Percentiles rank a stretch among this genome's conserved stretches.
These are phyloP conservation scores for Gymnocephalus cernua DNA, from an alignment of 2,113 vertebrate genomes.

Conservation along the genomic window DNA sequence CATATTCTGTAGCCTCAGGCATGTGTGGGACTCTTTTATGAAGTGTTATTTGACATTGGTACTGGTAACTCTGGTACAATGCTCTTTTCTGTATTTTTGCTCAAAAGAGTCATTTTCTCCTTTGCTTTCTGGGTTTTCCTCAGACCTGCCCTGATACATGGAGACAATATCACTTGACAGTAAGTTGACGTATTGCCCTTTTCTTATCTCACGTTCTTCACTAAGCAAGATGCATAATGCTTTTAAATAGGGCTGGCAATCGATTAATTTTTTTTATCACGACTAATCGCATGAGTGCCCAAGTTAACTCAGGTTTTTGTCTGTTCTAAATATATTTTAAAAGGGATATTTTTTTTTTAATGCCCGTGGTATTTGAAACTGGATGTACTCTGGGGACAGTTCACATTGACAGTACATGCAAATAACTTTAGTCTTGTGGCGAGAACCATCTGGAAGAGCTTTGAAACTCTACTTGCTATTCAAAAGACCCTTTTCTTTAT, in stretches of 20 bases:
- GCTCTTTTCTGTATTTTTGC: not conserved
- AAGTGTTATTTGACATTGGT: constrained; percentile 22
- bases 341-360: no score
- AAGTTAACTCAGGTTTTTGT: no score
- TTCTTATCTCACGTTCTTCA: not conserved
- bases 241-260: not conserved
- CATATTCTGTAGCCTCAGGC: constrained; percentile 11
- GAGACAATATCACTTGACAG: constrained; percentile 79
- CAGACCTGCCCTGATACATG: constrained; percentile 77
- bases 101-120: constrained; percentile 2
- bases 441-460: no score
- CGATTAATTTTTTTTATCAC: no score
- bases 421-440: no score
- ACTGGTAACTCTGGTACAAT: constrained; percentile 1
- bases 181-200: constrained; percentile 46
- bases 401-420: no score
- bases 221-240: not conserved
- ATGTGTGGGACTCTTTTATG: constrained; percentile 9
- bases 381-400: no score
- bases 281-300: no score
- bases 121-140: constrained; percentile 31
- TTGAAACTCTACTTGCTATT: no score
- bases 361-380: no score
- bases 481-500: no score
- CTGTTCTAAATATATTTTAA: no score